Conservation (phyloP, 2,888 invertebrate genomes). For the Suillia variegata region DNA sequence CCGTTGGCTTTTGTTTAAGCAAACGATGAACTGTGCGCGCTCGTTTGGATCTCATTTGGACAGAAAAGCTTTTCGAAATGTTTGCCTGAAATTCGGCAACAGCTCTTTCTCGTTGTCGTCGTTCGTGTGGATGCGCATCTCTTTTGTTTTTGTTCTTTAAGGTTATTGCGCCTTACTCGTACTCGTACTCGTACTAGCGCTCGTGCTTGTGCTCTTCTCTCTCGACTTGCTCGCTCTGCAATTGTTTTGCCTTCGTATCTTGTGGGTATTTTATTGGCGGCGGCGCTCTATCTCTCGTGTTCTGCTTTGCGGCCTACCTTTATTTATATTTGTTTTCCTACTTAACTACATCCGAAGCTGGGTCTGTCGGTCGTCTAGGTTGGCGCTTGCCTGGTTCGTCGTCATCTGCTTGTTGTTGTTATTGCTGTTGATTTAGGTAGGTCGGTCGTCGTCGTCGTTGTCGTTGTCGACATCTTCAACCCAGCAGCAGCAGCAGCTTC, state of each 20-base stretch:
- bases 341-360: slow-evolving; percentile 18
- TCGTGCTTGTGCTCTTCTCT: too few relatives aligned
- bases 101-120: too few relatives aligned
- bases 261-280: slow-evolving; percentile 22
- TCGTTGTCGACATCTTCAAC: not conserved
- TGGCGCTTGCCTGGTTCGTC: slow-evolving; percentile 3
- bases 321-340: slow-evolving; percentile 5
- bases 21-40: too few relatives aligned
- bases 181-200: not conserved
- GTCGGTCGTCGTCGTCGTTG: slow-evolving; percentile 37
- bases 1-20: too few relatives aligned
- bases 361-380: slow-evolving; percentile 33
- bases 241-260: too few relatives aligned
- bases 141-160: not conserved
- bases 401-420: not conserved
- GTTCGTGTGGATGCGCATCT: not conserved
- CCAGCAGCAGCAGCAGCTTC: not conserved
- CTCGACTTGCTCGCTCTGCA: not conserved
- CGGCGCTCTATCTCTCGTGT: not conserved
- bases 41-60: too few relatives aligned
- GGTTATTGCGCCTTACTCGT: not conserved
- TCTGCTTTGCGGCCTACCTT: not conserved
- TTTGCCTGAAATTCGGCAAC: too few relatives aligned
- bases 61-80: too few relatives aligned
- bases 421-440: slow-evolving; percentile 34